These are phyloP conservation scores for Parazoanthus darwini DNA, from an alignment of 92 coral and sea anemone genomes.

Conservation along the genomic window DNA sequence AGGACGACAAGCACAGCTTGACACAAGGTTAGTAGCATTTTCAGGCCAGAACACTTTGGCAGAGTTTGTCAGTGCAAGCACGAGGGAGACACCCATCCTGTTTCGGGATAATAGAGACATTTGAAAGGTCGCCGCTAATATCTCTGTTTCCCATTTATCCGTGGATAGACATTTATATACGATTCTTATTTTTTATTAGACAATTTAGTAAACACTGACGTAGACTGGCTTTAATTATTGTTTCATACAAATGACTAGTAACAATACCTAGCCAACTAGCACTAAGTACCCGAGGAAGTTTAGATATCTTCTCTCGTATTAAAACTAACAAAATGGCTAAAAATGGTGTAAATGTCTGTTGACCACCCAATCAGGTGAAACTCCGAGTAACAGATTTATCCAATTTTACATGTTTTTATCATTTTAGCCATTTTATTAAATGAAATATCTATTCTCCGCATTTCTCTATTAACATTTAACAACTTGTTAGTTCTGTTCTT, in stretches of 20 bases:
- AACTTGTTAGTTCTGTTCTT: background rate
- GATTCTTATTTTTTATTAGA: background rate
- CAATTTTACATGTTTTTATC: background rate
- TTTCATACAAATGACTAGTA: background rate
- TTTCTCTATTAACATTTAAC: no score
- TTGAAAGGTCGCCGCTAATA: no score
- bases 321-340: background rate
- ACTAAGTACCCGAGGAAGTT: background rate
- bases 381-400: background rate
- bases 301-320: background rate
- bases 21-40: no score
- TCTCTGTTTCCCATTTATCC: background rate
- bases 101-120: no score
- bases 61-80: no score
- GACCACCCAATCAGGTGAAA: background rate
- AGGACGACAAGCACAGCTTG: no score
- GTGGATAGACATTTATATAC: background rate
- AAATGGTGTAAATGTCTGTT: background rate
- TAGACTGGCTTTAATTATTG: background rate
- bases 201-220: no score
- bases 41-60: no score
- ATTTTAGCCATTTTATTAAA: background rate
- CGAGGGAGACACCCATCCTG: no score
- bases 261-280: background rate
- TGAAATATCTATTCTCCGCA: background rate